Percentiles rank a stretch among this genome's conserved stretches.
phyloP scores from a whole-genome alignment of 2,797 vertebrate species.

The Anguilla anguilla region DNA sequence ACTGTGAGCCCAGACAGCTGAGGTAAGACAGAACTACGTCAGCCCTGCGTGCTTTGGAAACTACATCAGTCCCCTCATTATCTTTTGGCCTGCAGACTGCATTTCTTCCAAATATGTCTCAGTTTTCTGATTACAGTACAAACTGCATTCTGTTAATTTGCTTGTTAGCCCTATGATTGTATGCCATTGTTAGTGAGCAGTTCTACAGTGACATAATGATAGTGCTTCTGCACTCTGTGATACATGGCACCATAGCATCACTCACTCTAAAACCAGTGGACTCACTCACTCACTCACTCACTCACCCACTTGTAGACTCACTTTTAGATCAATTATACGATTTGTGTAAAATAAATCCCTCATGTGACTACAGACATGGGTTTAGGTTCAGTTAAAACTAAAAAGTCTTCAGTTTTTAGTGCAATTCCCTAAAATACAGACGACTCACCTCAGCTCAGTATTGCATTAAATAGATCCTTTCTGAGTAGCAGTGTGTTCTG shows the following conservation, averaged over 20 bases:
- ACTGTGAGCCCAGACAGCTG: slow-evolving; percentile 91
- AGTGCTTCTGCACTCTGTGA: not conserved
- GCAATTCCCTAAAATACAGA: not conserved
- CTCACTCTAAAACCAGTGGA: too few relatives aligned
- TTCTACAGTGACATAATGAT: not conserved
- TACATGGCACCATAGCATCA: not conserved
- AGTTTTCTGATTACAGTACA: not conserved
- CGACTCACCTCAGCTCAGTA: not conserved
- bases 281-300: too few relatives aligned
- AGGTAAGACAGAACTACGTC: slow-evolving; percentile 68
- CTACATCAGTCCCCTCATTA: not conserved
- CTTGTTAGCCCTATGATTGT: not conserved
- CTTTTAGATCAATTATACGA: not conserved
- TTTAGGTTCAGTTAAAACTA: not conserved
- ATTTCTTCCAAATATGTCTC: not conserved
- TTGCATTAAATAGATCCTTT: not conserved
- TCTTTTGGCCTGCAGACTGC: not conserved
- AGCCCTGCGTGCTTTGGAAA: not conserved
- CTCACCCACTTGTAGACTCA: not conserved
- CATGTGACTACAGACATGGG: not conserved
- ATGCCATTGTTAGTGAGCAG: not conserved
- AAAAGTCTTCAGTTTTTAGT: not conserved
- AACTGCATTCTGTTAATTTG: not conserved
- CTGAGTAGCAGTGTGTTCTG: not conserved
- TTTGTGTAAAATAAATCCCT: not conserved